Percentiles rank a stretch among this genome's conserved stretches.
These are phyloP conservation scores for Ceriagrion tenellum DNA, from an alignment of 2,888 invertebrate genomes.

Conservation along the genomic window DNA sequence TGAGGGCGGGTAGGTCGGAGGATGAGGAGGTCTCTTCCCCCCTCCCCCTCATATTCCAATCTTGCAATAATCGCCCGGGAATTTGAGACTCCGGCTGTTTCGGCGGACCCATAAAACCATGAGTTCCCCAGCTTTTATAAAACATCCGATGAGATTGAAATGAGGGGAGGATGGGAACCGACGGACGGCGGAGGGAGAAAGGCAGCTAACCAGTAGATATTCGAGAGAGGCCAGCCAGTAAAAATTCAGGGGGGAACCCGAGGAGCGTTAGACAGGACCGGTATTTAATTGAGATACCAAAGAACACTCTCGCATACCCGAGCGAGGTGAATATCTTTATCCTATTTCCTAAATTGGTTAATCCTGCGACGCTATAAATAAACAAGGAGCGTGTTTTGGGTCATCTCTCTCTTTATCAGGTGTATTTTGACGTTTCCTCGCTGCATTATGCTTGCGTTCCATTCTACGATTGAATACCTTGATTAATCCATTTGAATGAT, in stretches of 20 bases:
- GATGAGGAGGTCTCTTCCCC: not conserved
- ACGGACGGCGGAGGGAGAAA: not conserved
- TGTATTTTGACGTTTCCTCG: not conserved
- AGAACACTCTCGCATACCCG: not conserved
- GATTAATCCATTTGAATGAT: too few relatives aligned
- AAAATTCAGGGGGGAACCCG: not conserved
- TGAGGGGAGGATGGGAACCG: not conserved
- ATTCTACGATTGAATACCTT: not conserved
- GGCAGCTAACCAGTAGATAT: too few relatives aligned
- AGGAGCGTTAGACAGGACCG: not conserved
- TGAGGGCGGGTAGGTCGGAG: not conserved
- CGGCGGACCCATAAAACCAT: not conserved
- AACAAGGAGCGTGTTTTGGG: not conserved
- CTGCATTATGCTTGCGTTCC: not conserved
- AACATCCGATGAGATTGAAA: conserved; percentile 24
- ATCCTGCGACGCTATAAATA: not conserved
- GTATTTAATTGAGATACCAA: conserved; percentile 2
- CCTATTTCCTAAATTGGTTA: not conserved
- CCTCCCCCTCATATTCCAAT: conserved; percentile 37
- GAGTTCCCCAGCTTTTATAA: not conserved
- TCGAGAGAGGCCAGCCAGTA: not conserved
- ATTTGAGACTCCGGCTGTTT: not conserved
- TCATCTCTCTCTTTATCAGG: not conserved
- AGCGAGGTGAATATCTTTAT: not conserved
- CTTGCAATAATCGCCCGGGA: conserved; percentile 32